Percentiles rank a stretch among this genome's conserved stretches.
Conservation (phyloP, 2,888 invertebrate species). For the Pantelozetes paolii region DNA sequence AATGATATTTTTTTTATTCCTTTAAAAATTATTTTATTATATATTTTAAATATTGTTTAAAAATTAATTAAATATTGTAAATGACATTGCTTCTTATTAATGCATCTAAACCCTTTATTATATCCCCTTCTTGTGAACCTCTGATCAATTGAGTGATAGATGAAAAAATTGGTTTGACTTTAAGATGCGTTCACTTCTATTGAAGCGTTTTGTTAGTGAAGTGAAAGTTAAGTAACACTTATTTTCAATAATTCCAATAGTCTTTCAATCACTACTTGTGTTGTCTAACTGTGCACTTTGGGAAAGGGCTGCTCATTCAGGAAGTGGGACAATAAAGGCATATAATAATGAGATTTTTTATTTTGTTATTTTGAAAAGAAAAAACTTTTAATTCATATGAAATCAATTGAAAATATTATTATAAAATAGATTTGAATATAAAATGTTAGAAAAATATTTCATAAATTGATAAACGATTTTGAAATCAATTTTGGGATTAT, state of each 20-base stretch:
- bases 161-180: not conserved
- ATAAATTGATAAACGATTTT: too few relatives aligned
- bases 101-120: too few relatives aligned
- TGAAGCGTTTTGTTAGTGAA: slow-evolving; percentile 10
- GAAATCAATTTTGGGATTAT: too few relatives aligned
- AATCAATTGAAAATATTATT: too few relatives aligned
- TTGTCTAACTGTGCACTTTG: not conserved
- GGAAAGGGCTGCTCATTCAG: not conserved
- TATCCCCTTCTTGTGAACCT: too few relatives aligned
- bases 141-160: not conserved
- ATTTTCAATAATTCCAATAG: not conserved
- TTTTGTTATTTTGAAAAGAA: not conserved
- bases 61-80: too few relatives aligned
- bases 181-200: slow-evolving; percentile 2
- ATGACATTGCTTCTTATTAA: too few relatives aligned
- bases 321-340: not conserved
- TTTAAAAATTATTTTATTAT: too few relatives aligned
- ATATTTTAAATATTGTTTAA: too few relatives aligned
- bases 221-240: slow-evolving; percentile 1
- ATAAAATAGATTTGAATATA: too few relatives aligned
- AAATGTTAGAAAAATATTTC: too few relatives aligned
- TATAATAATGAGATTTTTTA: not conserved
- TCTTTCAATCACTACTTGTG: not conserved
- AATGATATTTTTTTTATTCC: too few relatives aligned
- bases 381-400: not conserved